Evolutionary conservation across 2,888 invertebrate genomes (phyloP).

Genomic region (Camponotus fellah): DNA sequence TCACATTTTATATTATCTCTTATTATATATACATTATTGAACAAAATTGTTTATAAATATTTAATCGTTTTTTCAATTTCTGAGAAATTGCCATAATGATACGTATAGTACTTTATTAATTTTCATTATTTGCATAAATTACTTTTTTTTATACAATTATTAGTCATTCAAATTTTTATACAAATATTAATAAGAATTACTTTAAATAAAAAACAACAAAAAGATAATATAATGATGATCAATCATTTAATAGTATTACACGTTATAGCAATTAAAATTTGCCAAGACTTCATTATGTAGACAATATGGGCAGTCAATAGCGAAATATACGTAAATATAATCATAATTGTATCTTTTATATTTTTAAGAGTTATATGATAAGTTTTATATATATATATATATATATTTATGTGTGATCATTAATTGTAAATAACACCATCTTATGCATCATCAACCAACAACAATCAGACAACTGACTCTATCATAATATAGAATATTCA

Average conservation of each 20-base stretch:
- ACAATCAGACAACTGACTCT: neutral
- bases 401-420: neutral
- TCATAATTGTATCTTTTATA: neutral
- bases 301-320: neutral
- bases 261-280: neutral
- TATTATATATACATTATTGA: neutral
- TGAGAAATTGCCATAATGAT: neutral
- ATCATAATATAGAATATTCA: neutral
- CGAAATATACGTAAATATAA: slow-evolving; percentile 10
- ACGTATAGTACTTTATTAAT: neutral
- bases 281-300: neutral
- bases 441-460: neutral
- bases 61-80: slow-evolving; percentile 5
- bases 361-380: neutral
- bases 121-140: slow-evolving; percentile 22
- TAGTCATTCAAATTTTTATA: neutral
- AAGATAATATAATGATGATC: neutral
- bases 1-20: slow-evolving; percentile 2
- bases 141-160: neutral
- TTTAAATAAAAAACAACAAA: neutral
- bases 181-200: neutral
- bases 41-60: slow-evolving; percentile 24
- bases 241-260: neutral
- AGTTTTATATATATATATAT: too few species aligned
- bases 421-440: neutral